Evolutionary conservation across 1,140 invertebrate species (phyloP).

Genomic region (Diuraphis noxia): DNA sequence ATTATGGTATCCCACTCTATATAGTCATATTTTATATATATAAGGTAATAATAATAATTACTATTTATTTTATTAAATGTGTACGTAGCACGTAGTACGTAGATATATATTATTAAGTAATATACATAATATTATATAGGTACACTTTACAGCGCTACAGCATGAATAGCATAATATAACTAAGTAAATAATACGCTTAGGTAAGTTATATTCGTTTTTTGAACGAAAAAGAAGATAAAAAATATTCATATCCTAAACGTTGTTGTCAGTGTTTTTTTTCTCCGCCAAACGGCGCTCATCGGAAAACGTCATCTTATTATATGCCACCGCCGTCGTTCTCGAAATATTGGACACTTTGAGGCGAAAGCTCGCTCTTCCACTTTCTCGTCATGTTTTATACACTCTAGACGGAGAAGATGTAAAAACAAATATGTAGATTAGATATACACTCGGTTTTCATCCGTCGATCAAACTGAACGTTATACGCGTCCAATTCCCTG

Average conservation of each 20-base stretch:
- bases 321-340: not conserved
- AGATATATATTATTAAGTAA: too few species aligned
- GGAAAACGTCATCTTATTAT: not conserved
- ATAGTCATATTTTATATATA: too few species aligned
- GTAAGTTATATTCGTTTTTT: not conserved
- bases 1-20: not conserved
- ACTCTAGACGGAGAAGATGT: not conserved
- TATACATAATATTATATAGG: not conserved
- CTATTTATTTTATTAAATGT: not conserved
- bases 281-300: not conserved
- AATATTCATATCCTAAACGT: not conserved
- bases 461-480: constrained; percentile 34
- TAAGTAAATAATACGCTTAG: not conserved
- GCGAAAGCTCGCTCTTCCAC: not conserved
- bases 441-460: constrained; percentile 35
- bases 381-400: not conserved
- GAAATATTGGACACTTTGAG: not conserved
- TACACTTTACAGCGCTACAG: too few species aligned
- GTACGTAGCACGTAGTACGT: too few species aligned
- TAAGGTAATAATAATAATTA: too few species aligned
- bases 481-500: constrained; percentile 24
- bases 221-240: not conserved
- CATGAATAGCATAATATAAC: not conserved
- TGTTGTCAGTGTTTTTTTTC: not conserved
- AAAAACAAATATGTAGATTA: constrained; percentile 46